These are phyloP conservation scores for Otolemur garnettii DNA, from an alignment of 2,113 vertebrate species.

Conservation along the genomic window DNA sequence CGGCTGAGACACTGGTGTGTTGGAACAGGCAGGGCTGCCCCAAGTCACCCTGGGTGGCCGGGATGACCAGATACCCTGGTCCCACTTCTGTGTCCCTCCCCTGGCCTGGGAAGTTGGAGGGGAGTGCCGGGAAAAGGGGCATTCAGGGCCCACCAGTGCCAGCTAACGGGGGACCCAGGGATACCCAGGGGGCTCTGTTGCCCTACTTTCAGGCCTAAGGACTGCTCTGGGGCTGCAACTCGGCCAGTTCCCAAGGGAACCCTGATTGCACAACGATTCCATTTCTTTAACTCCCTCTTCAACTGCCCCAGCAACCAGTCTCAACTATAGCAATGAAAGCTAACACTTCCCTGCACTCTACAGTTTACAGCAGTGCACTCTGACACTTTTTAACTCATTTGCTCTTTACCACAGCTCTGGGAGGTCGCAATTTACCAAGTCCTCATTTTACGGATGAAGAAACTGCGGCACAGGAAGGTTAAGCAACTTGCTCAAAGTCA, in stretches of 20 bases:
- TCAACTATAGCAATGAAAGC: constrained; percentile 31
- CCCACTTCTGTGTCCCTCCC: background rate
- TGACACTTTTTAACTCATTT: background rate
- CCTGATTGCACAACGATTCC: constrained; percentile 45
- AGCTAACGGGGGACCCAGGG: background rate
- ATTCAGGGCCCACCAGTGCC: background rate
- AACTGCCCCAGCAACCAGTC: constrained; percentile 74
- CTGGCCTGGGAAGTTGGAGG: background rate
- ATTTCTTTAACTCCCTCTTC: constrained; percentile 71
- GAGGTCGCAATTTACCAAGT: background rate
- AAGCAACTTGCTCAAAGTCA: constrained; percentile 31
- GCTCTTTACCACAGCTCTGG: background rate
- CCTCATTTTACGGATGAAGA: background rate
- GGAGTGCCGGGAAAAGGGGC: background rate
- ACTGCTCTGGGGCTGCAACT: constrained; percentile 69
- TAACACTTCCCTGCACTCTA: background rate
- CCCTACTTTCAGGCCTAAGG: constrained; percentile 56
- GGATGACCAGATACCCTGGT: constrained; percentile 4
- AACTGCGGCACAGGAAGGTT: constrained; percentile 12
- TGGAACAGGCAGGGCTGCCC: background rate
- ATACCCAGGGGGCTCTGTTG: background rate
- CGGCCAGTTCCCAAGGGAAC: constrained; percentile 66
- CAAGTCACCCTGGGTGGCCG: background rate
- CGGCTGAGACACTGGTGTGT: constrained; percentile 9
- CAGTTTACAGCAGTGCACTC: background rate